phyloP scores from a whole-genome alignment of 1,140 invertebrate species.

The Drosophila pachea region DNA sequence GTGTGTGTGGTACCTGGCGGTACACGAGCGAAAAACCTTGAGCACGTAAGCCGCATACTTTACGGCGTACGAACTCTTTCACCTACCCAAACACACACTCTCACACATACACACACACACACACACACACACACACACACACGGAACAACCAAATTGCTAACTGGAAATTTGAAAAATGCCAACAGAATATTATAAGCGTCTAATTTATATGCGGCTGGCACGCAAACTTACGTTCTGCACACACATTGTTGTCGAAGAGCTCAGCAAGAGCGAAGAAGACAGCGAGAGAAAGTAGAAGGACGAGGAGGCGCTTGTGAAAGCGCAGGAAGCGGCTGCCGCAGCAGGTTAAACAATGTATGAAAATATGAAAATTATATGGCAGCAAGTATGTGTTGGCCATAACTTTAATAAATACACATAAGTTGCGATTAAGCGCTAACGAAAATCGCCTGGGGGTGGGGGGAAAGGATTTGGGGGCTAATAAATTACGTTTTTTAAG shows the following conservation, averaged over 20 bases:
- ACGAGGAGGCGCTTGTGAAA: slow-evolving; percentile 3
- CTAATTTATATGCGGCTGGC: slow-evolving; percentile 74
- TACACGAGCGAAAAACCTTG: slow-evolving; percentile 47
- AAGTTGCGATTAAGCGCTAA: slow-evolving; percentile 38
- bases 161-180: slow-evolving; percentile 76
- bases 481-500: slow-evolving; percentile 6
- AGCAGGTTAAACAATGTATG: slow-evolving; percentile 71
- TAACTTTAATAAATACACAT: slow-evolving; percentile 68
- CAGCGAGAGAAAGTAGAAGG: neutral
- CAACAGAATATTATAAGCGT: slow-evolving; percentile 77
- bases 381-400: slow-evolving; percentile 69
- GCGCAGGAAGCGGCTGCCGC: slow-evolving; percentile 32
- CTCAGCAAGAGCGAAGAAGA: neutral
- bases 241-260: slow-evolving; percentile 65
- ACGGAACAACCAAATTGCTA: slow-evolving; percentile 48
- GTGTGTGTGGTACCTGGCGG: slow-evolving; percentile 24
- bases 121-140: neutral
- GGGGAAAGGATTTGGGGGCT: neutral
- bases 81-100: slow-evolving; percentile 36
- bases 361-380: slow-evolving; percentile 77
- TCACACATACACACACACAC: slow-evolving; percentile 16
- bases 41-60: slow-evolving; percentile 72
- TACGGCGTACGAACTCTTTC: slow-evolving; percentile 75
- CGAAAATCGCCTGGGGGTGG: neutral
- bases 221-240: slow-evolving; percentile 77